Conservation (phyloP, 1,140 invertebrate species). For the Eciton burchellii region DNA sequence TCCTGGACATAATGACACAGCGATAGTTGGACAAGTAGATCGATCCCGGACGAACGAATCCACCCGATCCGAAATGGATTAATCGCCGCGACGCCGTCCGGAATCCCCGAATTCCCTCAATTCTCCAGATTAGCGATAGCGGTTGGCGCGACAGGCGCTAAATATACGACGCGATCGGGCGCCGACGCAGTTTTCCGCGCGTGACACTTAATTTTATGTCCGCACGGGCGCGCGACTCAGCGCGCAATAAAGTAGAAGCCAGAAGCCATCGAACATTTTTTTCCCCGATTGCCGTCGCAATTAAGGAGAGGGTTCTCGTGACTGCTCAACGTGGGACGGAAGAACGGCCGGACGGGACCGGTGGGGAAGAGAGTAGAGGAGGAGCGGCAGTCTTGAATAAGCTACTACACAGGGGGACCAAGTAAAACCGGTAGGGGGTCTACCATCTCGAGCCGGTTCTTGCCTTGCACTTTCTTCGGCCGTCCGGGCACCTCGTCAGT, state of each 20-base stretch:
- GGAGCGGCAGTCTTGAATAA: constrained; percentile 67
- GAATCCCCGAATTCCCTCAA: neutral
- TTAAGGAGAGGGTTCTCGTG: constrained; percentile 72
- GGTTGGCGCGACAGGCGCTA: neutral
- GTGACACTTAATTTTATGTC: constrained; percentile 33
- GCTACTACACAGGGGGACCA: constrained; percentile 73
- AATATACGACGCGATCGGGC: constrained; percentile 38
- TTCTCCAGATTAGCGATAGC: constrained; percentile 21
- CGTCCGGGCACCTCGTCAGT: constrained; percentile 54
- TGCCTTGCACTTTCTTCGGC: constrained; percentile 79
- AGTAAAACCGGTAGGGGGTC: constrained; percentile 83
- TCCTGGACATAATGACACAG: too few relatives aligned
- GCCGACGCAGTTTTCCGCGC: constrained; percentile 27
- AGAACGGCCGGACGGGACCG: neutral
- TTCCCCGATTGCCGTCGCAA: constrained; percentile 73
- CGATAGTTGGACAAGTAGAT: too few relatives aligned
- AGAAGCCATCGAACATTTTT: constrained; percentile 74
- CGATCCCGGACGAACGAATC: too few relatives aligned
- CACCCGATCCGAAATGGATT: too few relatives aligned
- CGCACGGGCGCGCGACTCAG: constrained; percentile 1
- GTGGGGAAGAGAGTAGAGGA: neutral
- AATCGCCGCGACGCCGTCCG: too few relatives aligned
- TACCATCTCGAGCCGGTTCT: constrained; percentile 82
- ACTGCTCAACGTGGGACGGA: constrained; percentile 42
- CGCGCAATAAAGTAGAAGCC: constrained; percentile 60